Conservation (phyloP, 2,113 vertebrate species). For the Cacatua alba region DNA sequence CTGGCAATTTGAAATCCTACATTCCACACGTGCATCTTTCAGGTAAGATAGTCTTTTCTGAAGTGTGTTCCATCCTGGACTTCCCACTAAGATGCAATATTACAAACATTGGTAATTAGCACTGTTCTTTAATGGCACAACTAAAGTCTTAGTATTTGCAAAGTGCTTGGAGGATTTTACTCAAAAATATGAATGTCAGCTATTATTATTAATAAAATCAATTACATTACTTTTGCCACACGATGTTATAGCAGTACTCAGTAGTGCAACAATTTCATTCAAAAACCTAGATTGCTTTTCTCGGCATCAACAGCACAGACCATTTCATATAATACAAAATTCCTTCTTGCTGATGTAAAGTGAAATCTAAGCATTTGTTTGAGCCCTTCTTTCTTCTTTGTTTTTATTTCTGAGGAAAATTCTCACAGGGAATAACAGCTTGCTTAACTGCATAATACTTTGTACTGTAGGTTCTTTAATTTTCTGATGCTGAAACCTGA, state of each 20-base stretch:
- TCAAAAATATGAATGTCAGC: background rate
- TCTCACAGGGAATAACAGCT: background rate
- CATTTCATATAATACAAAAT: constrained; percentile 17
- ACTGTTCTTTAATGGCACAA: background rate
- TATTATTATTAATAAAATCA: background rate
- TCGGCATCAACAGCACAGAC: background rate
- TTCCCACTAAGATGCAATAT: background rate
- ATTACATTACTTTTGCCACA: background rate
- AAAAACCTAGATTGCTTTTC: background rate
- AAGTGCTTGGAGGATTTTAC: background rate
- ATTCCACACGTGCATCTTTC: accelerated
- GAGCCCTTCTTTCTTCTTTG: background rate
- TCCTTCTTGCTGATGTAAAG: background rate
- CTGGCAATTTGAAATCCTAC: background rate
- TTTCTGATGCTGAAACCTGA: background rate
- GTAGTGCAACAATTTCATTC: background rate
- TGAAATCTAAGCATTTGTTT: background rate
- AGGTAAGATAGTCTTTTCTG: background rate
- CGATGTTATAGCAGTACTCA: background rate
- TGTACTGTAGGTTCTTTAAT: background rate
- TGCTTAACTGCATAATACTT: background rate
- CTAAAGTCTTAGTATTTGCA: background rate
- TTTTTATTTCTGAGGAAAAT: constrained; percentile 8
- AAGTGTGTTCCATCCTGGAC: accelerated
- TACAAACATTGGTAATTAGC: background rate